Conservation (phyloP, 2,113 vertebrate species). For the Rhinogobius similis region DNA sequence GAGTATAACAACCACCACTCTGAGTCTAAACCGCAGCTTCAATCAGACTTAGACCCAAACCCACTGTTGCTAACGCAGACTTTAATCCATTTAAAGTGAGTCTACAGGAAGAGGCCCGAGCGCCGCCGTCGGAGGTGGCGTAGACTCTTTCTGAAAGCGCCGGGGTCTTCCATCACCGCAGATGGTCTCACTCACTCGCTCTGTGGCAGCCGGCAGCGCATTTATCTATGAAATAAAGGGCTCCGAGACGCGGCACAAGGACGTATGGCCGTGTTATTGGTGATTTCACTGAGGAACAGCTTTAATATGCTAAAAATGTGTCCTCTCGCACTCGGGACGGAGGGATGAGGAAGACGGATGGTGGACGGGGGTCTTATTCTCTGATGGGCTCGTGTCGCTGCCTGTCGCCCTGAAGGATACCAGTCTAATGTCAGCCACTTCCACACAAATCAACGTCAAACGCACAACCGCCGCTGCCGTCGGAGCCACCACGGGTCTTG, state of each 20-base stretch:
- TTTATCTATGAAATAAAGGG: slow-evolving; percentile 61
- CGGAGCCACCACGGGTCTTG: background rate
- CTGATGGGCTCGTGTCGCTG: slow-evolving; percentile 38
- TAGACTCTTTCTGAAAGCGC: background rate
- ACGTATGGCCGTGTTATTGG: slow-evolving; percentile 57
- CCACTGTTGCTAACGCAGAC: slow-evolving; percentile 29
- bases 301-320: slow-evolving; percentile 68
- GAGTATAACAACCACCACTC: no score
- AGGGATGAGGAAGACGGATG: slow-evolving; percentile 56
- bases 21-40: background rate
- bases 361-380: slow-evolving; percentile 17
- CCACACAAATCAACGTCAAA: slow-evolving; percentile 49
- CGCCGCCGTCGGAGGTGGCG: slow-evolving; percentile 4
- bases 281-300: slow-evolving; percentile 60
- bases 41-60: background rate
- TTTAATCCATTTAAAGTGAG: slow-evolving; percentile 31
- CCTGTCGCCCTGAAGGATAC: slow-evolving; percentile 61
- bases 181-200: slow-evolving; percentile 52
- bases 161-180: slow-evolving; percentile 51
- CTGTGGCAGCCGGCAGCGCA: slow-evolving; percentile 36
- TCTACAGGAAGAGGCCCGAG: no score
- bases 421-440: slow-evolving; percentile 35
- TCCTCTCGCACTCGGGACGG: slow-evolving; percentile 47
- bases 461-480: slow-evolving; percentile 27
- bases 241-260: slow-evolving; percentile 60